Percentiles rank a stretch among this genome's conserved stretches.
Conservation (phyloP, 2,113 vertebrate species). For the Ophiodon elongatus region DNA sequence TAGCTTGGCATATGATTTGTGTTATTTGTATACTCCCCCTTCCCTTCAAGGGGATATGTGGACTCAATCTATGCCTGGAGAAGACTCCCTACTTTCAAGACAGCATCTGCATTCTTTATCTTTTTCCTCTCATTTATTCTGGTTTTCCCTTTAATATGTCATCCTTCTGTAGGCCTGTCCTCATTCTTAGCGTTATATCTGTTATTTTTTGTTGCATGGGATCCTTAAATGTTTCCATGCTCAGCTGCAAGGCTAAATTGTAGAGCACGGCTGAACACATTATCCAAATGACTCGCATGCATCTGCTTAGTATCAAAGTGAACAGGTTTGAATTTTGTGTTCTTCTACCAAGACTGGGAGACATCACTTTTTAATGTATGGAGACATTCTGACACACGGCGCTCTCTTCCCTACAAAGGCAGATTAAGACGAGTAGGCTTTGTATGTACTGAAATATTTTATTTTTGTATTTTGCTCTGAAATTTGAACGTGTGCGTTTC, state of each 20-base stretch:
- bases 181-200: background rate
- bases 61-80: background rate
- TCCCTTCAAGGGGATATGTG: no score
- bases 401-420: background rate
- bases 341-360: background rate
- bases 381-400: background rate
- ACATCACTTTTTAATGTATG: background rate
- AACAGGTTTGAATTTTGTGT: background rate
- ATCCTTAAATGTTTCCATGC: background rate
- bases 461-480: background rate
- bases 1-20: background rate
- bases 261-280: background rate
- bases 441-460: background rate
- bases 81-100: background rate
- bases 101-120: background rate
- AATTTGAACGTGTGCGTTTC: slow-evolving; percentile 23
- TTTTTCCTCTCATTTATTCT: background rate
- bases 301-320: background rate
- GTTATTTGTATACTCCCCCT: background rate
- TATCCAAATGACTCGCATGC: background rate
- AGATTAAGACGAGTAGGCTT: background rate
- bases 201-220: background rate
- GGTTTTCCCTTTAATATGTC: background rate
- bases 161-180: background rate
- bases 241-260: background rate